Conservation (phyloP, 2,797 vertebrate genomes). For the Siniperca scherzeri region DNA sequence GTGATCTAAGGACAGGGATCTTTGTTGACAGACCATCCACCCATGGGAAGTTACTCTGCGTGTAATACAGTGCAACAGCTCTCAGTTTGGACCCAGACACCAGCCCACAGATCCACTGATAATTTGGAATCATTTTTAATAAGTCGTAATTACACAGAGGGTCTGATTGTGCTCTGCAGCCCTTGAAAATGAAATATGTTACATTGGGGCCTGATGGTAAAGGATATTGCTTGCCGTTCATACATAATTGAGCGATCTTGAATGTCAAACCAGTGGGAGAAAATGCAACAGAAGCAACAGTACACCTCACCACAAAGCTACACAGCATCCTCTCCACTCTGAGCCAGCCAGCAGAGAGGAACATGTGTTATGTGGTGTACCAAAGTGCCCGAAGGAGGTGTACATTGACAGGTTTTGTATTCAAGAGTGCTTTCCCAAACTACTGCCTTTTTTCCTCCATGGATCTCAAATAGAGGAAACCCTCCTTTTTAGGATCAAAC, state of each 20-base stretch:
- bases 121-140: conserved; percentile 90
- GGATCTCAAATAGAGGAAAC: background rate
- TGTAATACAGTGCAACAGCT: conserved; percentile 73
- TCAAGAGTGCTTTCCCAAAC: conserved; percentile 56
- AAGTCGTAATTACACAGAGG: conserved; percentile 89
- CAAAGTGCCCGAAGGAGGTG: conserved; percentile 76
- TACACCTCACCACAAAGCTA: conserved; percentile 84
- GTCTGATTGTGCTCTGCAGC: conserved; percentile 88
- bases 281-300: conserved; percentile 87
- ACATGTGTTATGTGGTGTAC: conserved; percentile 85
- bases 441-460: conserved; percentile 17
- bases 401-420: conserved; percentile 70
- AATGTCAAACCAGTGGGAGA: conserved; percentile 91
- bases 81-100: conserved; percentile 84
- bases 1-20: conserved; percentile 70
- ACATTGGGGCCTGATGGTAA: conserved; percentile 88
- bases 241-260: conserved; percentile 91
- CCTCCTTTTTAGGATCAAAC: background rate
- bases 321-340: conserved; percentile 73
- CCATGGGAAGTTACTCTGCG: conserved; percentile 74
- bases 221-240: conserved; percentile 91
- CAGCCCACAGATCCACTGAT: conserved; percentile 86
- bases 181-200: conserved; percentile 91
- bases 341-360: conserved; percentile 70
- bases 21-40: conserved; percentile 74